Evolutionary conservation across 2,888 invertebrate species (phyloP).

Genomic region (Eueremaeus valkanovi): DNA sequence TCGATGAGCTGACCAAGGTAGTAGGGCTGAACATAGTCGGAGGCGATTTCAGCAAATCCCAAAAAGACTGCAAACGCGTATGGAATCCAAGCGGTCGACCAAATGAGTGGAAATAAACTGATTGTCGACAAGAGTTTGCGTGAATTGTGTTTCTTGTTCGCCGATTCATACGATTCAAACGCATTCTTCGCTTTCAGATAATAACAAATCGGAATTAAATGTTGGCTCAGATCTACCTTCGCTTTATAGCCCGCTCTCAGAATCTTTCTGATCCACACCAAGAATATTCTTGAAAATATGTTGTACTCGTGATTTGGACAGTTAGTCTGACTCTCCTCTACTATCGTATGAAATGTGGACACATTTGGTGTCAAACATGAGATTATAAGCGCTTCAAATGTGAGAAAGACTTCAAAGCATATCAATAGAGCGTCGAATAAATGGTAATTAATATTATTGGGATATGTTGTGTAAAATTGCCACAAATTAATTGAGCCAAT

Average conservation of each 20-base stretch:
- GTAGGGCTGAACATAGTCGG: not conserved
- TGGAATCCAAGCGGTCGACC: not conserved
- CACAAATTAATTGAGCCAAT: not conserved
- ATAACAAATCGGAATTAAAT: not conserved
- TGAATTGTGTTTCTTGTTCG: constrained; percentile 4
- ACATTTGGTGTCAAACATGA: constrained; percentile 9
- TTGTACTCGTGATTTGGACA: not conserved
- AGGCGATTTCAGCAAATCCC: not conserved
- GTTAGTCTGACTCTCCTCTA: not conserved
- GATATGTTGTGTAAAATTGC: not conserved
- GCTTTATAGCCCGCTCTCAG: not conserved
- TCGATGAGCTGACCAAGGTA: not conserved
- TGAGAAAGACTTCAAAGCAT: not conserved
- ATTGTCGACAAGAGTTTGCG: not conserved
- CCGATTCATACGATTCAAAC: not conserved
- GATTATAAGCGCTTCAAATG: not conserved
- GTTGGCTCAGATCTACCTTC: not conserved
- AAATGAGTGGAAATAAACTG: not conserved
- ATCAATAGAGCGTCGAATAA: not conserved
- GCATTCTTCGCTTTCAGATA: not conserved
- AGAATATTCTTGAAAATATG: not conserved
- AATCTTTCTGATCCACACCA: not conserved
- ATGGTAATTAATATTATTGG: not conserved
- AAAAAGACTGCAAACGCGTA: not conserved
- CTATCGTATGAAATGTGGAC: not conserved